A percentile compares a stretch with the other conserved stretches of the same genome.
Conservation (phyloP, 2,797 vertebrate genomes). For the Gymnothorax javanicus region DNA sequence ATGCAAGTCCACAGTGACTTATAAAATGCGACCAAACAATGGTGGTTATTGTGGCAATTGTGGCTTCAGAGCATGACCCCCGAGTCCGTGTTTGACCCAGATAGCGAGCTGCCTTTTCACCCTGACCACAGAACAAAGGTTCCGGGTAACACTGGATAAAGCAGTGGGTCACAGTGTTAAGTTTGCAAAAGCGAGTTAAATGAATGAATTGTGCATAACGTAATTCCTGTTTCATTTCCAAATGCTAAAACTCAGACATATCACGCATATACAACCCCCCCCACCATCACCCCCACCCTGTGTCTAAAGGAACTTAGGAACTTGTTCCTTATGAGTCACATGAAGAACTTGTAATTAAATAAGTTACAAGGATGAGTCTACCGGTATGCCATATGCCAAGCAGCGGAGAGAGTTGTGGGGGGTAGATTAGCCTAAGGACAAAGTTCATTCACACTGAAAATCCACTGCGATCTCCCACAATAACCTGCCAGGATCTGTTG, state of each 20-base stretch:
- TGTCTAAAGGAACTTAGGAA: too few species aligned
- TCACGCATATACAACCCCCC: not conserved
- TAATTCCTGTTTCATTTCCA: not conserved
- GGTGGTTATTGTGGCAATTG: too few species aligned
- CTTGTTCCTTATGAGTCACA: not conserved
- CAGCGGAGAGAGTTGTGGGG: slow-evolving; percentile 22
- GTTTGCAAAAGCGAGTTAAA: too few species aligned
- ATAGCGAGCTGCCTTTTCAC: too few species aligned
- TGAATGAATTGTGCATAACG: not conserved
- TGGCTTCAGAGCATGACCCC: too few species aligned
- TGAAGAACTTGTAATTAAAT: slow-evolving; percentile 2
- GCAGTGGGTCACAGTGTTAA: too few species aligned
- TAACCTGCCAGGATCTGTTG: slow-evolving; percentile 56
- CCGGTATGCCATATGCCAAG: slow-evolving; percentile 29
- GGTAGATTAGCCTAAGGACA: slow-evolving; percentile 56
- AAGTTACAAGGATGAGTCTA: not conserved
- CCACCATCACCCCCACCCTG: not conserved
- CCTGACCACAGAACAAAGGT: too few species aligned
- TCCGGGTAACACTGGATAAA: too few species aligned
- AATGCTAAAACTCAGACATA: not conserved
- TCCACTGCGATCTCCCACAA: slow-evolving; percentile 55
- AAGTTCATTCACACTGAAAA: slow-evolving; percentile 68
- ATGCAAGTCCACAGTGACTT: too few species aligned
- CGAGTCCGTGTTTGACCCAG: too few species aligned
- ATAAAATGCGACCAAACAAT: too few species aligned